Conservation (phyloP, 2,113 vertebrate species). For the Thalassoma bifasciatum region DNA sequence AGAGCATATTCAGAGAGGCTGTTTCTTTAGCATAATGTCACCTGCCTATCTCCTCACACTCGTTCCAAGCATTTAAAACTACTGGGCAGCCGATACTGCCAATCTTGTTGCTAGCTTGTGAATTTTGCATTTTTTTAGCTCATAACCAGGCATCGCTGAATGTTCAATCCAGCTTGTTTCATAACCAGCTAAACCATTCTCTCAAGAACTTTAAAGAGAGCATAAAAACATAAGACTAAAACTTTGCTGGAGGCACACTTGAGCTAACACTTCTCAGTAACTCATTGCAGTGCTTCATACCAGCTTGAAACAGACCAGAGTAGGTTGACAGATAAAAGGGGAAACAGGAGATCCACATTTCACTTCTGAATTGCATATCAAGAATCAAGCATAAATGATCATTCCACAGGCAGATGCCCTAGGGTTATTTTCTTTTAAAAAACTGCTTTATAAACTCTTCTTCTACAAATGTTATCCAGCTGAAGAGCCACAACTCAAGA, state of each 20-base stretch:
- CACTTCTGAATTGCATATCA: slow-evolving; percentile 3
- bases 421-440: too few species aligned
- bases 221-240: background rate
- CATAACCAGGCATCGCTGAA: too few species aligned
- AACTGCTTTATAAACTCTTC: background rate
- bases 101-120: too few species aligned
- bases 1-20: too few species aligned
- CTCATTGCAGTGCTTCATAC: background rate
- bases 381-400: background rate
- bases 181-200: background rate
- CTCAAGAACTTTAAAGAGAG: too few species aligned
- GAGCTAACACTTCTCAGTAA: background rate
- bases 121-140: too few species aligned
- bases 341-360: background rate
- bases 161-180: too few species aligned
- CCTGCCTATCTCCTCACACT: too few species aligned
- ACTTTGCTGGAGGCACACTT: background rate
- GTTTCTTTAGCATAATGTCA: too few species aligned
- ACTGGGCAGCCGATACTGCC: too few species aligned
- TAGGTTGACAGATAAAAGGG: background rate
- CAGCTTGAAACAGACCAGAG: background rate
- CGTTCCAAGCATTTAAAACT: too few species aligned
- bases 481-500: background rate
- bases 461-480: background rate
- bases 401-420: background rate